These are phyloP conservation scores for Psittacula cyanocephala DNA, from an alignment of 2,113 vertebrate species.

Conservation along the genomic window DNA sequence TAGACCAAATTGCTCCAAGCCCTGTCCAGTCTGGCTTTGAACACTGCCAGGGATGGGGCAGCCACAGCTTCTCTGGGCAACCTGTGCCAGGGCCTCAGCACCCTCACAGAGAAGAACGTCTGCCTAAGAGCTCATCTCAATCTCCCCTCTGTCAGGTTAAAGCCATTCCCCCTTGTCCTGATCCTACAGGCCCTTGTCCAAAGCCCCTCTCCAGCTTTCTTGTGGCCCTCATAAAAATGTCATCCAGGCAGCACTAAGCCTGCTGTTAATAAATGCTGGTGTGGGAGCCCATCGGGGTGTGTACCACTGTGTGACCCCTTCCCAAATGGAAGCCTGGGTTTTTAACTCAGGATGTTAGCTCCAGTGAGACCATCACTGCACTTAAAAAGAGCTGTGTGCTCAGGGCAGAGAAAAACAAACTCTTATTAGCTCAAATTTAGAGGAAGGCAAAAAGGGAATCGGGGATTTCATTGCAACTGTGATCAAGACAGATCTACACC, in stretches of 20 bases:
- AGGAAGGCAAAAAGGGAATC: not conserved
- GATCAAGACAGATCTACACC: not conserved
- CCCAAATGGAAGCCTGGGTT: not conserved
- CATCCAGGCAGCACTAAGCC: not conserved
- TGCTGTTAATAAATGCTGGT: rapidly evolving
- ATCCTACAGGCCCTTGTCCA: not conserved
- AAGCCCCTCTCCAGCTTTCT: not conserved
- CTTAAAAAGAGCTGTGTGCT: not conserved
- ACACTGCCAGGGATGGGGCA: too few relatives aligned
- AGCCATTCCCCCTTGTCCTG: not conserved
- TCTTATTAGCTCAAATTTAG: not conserved
- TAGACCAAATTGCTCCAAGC: not conserved
- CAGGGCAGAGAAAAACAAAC: not conserved
- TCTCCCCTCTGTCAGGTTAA: not conserved
- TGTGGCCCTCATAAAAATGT: not conserved
- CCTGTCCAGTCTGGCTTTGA: not conserved
- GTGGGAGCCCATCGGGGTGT: rapidly evolving
- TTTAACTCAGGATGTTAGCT: not conserved
- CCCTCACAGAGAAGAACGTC: not conserved
- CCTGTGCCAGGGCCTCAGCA: not conserved
- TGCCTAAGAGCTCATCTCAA: not conserved
- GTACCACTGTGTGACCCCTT: not conserved
- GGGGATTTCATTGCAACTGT: not conserved
- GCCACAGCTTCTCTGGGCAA: too few relatives aligned
- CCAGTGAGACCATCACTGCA: not conserved